Evolutionary conservation across 2,888 invertebrate species (phyloP), one percentile per base, ranked within the genome.

Genomic region (Hydrotaea cyrtoneurina): DNA sequence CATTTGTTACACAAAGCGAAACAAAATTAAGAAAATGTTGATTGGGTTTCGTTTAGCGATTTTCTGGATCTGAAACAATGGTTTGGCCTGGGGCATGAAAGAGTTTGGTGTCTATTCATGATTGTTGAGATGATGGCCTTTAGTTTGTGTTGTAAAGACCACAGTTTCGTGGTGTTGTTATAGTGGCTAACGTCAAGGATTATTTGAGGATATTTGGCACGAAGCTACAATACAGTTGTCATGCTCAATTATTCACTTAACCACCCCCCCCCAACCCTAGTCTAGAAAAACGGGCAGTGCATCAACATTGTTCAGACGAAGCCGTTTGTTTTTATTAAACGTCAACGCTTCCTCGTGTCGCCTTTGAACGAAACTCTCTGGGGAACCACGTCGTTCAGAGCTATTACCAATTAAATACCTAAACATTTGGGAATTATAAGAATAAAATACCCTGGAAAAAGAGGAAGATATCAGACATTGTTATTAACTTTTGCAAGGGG

Each of bases 161-260:
- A 15, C 23, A 26, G 15, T 31, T 62, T 62, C 15, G 59, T 7
- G 31, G 31, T 31, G 31, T 66, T 10, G 23, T 17, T 19, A 74
- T 71, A 80, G 64, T 78, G 79, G 75, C 76, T 79, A 79, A 76
- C 76, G 36, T 76, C 76, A 81, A 85, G 84, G 84, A 81, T 81
- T 79, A 85, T 53, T 81, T 78, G 66, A 81, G 78, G 66, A 79
- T 81, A 79, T 79, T 85, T 66, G 76, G 76, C 64, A 73, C 55
- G 64, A 21, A 59, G 31, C 31, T 1, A 72, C 62, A 46, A 62
- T 53, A 72, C 39, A 74, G 53, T 74, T 2, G 57, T 31, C 31
- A 31, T n/a, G n/a, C n/a, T n/a, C n/a, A n/a, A n/a, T n/a, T n/a
- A n/a, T n/a, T n/a, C n/a, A n/a, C n/a, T n/a, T n/a, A n/a, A n/a